These are phyloP conservation scores for Australoheros facetus DNA, from an alignment of 2,797 vertebrate genomes.

Conservation along the genomic window DNA sequence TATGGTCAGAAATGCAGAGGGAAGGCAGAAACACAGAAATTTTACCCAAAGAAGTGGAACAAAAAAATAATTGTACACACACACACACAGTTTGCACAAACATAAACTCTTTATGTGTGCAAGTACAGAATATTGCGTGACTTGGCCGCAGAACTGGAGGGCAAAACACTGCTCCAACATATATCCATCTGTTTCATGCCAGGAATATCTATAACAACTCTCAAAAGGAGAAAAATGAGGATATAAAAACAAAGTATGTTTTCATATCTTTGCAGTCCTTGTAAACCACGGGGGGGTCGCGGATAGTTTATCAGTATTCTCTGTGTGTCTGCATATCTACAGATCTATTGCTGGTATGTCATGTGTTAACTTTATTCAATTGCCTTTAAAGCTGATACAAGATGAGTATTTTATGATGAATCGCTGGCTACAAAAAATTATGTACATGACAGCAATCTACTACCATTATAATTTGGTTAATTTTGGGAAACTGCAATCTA, in stretches of 20 bases:
- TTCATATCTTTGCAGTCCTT: too few species aligned
- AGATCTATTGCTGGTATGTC: neutral
- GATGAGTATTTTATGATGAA: neutral
- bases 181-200: neutral
- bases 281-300: neutral
- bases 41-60: neutral
- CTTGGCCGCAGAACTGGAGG: neutral
- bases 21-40: neutral
- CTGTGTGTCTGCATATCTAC: neutral
- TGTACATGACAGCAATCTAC: neutral
- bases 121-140: neutral
- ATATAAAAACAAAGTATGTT: accelerated
- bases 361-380: neutral
- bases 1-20: neutral
- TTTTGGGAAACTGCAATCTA: neutral
- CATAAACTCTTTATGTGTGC: neutral
- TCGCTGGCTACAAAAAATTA: neutral
- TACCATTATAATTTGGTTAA: too few species aligned
- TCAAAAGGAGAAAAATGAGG: neutral
- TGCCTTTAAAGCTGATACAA: neutral
- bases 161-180: neutral
- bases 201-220: neutral
- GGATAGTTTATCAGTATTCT: neutral
- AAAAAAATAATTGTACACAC: neutral
- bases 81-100: neutral